Base-by-base conservation (phyloP, 2,888 invertebrate species). In the Platynereis dumerilii region DNA sequence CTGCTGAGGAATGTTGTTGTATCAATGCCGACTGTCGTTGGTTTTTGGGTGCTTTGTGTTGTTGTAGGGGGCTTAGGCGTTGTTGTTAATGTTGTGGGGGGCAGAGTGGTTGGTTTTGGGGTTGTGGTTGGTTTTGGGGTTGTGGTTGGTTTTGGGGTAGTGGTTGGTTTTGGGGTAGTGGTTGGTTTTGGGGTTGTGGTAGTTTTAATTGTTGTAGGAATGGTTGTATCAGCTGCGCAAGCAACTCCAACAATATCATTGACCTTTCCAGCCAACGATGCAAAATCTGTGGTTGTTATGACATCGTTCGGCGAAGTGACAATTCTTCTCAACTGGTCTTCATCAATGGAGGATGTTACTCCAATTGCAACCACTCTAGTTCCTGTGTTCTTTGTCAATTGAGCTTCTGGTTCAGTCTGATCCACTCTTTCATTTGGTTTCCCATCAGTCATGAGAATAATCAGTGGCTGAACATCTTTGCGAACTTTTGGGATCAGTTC, bases 361-460 rank as follows among this genome's bases (percentile, higher is more conserved):
- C 48, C 48, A 10, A 48, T 22, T 20, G 48, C 22, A 5, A 48
- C 20, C 22, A 48, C 22, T 48, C 22, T n/a, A 7, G 48, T 48
- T 5, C 48, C 48, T n/a, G 48, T 48, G n/a, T 48, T n/a, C 17
- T 48, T 48, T 5, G 22, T 22, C 3, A 48, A n/a, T 20, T 48
- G 3, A 20, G 48, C 48, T 48, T 48, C 48, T 5, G 48, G 48
- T 48, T 48, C 48, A 5, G 48, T 48, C 7, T 48, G 20, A n/a
- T n/a, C 20, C 7, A n/a, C n/a, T 7, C 48, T n/a, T 7, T 20
- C 20, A 48, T 48, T 48, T 48, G 48, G 48, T 48, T 20, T 22
- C 7, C 48, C 48, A 48, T 48, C 48, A 3, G 48, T 48, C 48
- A 48, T n/a, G 7, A 48, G 48, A 22, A 48, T 48, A n/a, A 48